Base-by-base conservation (phyloP, 2,797 vertebrate species). In the Enteromius unitaeniatus region DNA sequence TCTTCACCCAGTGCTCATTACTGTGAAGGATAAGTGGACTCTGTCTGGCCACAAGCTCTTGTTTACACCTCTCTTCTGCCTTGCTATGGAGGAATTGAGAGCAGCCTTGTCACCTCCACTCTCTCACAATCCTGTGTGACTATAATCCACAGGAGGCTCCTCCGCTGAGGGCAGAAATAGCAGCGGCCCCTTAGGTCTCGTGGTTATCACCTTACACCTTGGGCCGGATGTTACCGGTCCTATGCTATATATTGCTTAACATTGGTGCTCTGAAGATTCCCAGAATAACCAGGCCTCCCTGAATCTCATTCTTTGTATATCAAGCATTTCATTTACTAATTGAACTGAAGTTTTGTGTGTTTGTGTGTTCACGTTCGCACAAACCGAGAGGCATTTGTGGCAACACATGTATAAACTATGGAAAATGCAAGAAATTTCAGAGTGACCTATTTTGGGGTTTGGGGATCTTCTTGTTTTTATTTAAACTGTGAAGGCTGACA, bases 91-190 rank as follows among this genome's bases (percentile, higher is more conserved):
- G 49, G 79, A 85, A 62, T 81, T 58, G 64, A 85, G 72, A 75
- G 13, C 73, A 23, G 77, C 34, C 79, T 28, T 88, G 78, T 92
- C 91, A 88, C 82, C 72, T 81, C 78, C 85, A 60, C 87, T 93
- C 85, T 90, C 83, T 79, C 78, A 85, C 79, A 88, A 89, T 93
- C 90, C 91, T 87, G 78, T 90, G 89, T 89, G 91, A 90, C 89
- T 85, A 15, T 86, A 87, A 89, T 84, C 90, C 88, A 82, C 80
- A 72, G 88, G 80, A 21, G 86, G 86, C 81, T 89, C 83, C 89
- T 85, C 15, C 31, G 88, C 88, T 90, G 79, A 80, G 74, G 65
- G 40, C 84, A 86, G 85, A 91, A 93, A 94, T 92, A 92, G 90
- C 89, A 83, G 42, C 79, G 89, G 82, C 79, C 84, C 85, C 80